Evolutionary conservation across 2,113 vertebrate genomes (phyloP).

Genomic region (Pleuronectes platessa): DNA sequence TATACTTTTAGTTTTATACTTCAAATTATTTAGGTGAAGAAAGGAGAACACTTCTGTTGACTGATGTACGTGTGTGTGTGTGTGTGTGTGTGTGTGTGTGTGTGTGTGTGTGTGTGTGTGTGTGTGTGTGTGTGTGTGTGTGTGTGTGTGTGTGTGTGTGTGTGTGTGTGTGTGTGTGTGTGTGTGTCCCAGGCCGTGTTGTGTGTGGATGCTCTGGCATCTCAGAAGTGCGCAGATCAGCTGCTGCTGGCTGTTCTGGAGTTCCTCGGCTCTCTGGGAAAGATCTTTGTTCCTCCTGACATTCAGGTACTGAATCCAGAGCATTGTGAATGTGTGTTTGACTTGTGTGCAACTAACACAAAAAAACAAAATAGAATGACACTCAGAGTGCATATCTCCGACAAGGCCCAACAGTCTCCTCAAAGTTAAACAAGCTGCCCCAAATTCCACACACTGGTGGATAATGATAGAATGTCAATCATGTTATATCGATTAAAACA

Average conservation of each 20-base stretch:
- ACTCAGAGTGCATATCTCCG: too few relatives aligned
- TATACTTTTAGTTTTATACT: slow-evolving; percentile 61
- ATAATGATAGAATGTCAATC: not conserved
- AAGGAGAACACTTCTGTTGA: not conserved
- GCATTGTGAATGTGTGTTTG: too few relatives aligned
- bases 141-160: slow-evolving; percentile 79
- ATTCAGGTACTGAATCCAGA: slow-evolving; percentile 82
- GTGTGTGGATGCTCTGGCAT: slow-evolving; percentile 83
- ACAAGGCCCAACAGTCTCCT: too few relatives aligned
- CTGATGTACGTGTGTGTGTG: slow-evolving; percentile 63
- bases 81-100: slow-evolving; percentile 82
- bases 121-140: slow-evolving; percentile 83
- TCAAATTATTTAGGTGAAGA: not conserved
- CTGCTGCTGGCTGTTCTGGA: slow-evolving; percentile 83
- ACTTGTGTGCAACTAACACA: too few relatives aligned
- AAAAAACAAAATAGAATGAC: too few relatives aligned
- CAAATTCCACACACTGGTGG: too few relatives aligned
- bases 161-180: slow-evolving; percentile 80
- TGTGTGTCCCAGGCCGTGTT: slow-evolving; percentile 84
- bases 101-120: slow-evolving; percentile 75
- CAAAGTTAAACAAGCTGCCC: too few relatives aligned
- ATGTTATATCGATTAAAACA: not conserved
- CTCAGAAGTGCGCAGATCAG: slow-evolving; percentile 81
- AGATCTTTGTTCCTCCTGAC: slow-evolving; percentile 83
- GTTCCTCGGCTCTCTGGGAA: slow-evolving; percentile 89